These are phyloP conservation scores for Gandaritis pyraliata DNA, from an alignment of 2,888 invertebrate species.

Conservation along the genomic window DNA sequence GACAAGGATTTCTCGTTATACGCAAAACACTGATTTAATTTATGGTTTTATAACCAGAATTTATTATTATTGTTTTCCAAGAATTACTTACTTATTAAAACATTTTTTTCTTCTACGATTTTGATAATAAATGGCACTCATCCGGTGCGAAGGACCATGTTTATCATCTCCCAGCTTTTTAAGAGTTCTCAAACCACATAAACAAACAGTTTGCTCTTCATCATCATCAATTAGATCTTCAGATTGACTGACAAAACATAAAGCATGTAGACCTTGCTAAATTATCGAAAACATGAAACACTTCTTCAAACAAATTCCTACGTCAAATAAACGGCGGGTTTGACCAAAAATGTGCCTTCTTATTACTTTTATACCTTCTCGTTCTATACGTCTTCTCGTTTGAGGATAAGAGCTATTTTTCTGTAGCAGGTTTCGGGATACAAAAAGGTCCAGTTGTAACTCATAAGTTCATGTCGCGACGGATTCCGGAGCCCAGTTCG, in stretches of 20 bases:
- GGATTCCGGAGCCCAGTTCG: constrained; percentile 66
- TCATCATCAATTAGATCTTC: constrained; percentile 32
- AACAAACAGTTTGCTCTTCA: constrained; percentile 19
- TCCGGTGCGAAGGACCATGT: constrained; percentile 7
- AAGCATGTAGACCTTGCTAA: constrained; percentile 32
- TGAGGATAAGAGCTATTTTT: constrained; percentile 52
- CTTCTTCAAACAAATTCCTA: constrained; percentile 33
- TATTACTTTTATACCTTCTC: constrained; percentile 16
- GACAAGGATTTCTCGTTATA: constrained; percentile 67
- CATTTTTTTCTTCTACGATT: too few species aligned
- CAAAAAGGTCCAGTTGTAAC: constrained; percentile 67
- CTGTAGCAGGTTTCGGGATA: constrained; percentile 52
- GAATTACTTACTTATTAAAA: background rate
- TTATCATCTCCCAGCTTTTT: constrained; percentile 7
- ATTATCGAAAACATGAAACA: constrained; percentile 29
- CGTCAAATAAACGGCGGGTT: constrained; percentile 27
- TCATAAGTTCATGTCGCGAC: constrained; percentile 78
- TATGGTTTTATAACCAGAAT: constrained; percentile 42
- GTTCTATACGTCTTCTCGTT: constrained; percentile 12
- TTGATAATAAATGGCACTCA: background rate
- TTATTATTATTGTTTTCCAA: constrained; percentile 36
- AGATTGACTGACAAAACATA: constrained; percentile 33
- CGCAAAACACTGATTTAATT: constrained; percentile 57
- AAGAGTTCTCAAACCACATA: constrained; percentile 9
- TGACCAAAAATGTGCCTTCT: constrained; percentile 28